Percentiles rank a stretch among this genome's conserved stretches.
Evolutionary conservation across 2,113 vertebrate genomes (phyloP).

Genomic region (Cyanoramphus novaezelandiae): DNA sequence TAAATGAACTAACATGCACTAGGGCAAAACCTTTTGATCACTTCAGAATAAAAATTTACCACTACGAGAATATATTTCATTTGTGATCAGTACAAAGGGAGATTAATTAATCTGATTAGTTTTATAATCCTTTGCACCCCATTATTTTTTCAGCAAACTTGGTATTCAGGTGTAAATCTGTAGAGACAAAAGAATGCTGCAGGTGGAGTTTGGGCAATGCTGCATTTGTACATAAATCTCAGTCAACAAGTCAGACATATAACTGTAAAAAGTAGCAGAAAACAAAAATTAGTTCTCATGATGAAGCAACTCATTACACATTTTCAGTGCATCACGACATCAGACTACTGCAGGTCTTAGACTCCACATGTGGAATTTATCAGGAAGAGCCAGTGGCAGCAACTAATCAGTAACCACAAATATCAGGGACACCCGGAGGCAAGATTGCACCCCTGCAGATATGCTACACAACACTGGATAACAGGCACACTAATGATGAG

Average conservation of each 20-base stretch:
- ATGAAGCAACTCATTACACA: neutral
- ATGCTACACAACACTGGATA: conserved; percentile 51
- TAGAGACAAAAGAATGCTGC: conserved; percentile 20
- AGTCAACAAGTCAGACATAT: neutral
- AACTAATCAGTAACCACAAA: conserved; percentile 59
- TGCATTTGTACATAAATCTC: neutral
- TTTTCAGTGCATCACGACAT: neutral
- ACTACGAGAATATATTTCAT: neutral
- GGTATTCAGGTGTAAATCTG: conserved; percentile 22
- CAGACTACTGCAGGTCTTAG: neutral
- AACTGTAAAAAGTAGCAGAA: neutral
- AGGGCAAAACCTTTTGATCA: neutral
- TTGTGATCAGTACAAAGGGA: neutral
- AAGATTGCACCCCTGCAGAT: conserved; percentile 64
- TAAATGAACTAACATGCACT: neutral
- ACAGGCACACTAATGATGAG: conserved; percentile 51
- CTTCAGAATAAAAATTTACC: neutral
- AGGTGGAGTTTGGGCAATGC: neutral
- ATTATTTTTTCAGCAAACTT: neutral
- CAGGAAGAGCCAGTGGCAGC: conserved; percentile 15
- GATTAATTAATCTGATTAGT: neutral
- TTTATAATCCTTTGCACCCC: neutral
- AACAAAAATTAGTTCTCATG: neutral
- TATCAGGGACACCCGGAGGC: conserved; percentile 41
- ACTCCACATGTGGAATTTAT: conserved; percentile 20